Evolutionary conservation across 2,113 vertebrate species (phyloP).

Genomic region (Gasterosteus aculeatus): DNA sequence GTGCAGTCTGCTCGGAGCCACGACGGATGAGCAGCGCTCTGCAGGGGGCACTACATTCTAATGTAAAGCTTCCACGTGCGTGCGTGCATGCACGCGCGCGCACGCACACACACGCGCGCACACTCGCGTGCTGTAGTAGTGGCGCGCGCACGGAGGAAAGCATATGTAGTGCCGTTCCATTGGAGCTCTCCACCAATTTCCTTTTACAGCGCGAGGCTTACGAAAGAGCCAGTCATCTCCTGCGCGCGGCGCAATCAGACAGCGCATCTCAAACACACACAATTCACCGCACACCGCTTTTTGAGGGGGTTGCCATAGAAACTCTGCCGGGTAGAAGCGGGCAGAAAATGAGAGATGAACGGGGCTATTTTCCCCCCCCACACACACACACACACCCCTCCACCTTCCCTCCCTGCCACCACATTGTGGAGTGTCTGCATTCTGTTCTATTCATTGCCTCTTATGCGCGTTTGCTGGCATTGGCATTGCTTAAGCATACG

Average conservation of each 20-base stretch:
- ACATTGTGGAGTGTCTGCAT: slow-evolving; percentile 75
- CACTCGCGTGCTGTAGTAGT: slow-evolving; percentile 17
- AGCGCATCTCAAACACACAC: slow-evolving; percentile 77
- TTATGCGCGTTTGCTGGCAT: not conserved
- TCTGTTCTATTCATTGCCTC: slow-evolving; percentile 61
- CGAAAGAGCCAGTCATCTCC: slow-evolving; percentile 77
- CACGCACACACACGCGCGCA: not conserved
- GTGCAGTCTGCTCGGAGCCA: slow-evolving; percentile 53
- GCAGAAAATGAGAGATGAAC: slow-evolving; percentile 81
- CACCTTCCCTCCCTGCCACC: slow-evolving; percentile 65
- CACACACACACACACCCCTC: not conserved
- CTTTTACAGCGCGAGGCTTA: slow-evolving; percentile 74
- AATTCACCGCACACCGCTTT: slow-evolving; percentile 82
- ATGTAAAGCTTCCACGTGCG: slow-evolving; percentile 54
- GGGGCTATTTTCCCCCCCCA: slow-evolving; percentile 79
- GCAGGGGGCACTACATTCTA: slow-evolving; percentile 67
- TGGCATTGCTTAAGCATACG: slow-evolving; percentile 3
- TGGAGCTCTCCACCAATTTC: slow-evolving; percentile 77
- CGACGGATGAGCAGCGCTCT: slow-evolving; percentile 59
- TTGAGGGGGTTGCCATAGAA: slow-evolving; percentile 85
- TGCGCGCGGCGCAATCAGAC: slow-evolving; percentile 80
- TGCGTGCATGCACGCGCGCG: not conserved
- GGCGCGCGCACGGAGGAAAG: slow-evolving; percentile 69
- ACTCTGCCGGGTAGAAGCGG: slow-evolving; percentile 81
- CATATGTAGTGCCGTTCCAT: slow-evolving; percentile 79